phyloP scores from a whole-genome alignment of 2,113 vertebrate species.

The Labeo catla region DNA sequence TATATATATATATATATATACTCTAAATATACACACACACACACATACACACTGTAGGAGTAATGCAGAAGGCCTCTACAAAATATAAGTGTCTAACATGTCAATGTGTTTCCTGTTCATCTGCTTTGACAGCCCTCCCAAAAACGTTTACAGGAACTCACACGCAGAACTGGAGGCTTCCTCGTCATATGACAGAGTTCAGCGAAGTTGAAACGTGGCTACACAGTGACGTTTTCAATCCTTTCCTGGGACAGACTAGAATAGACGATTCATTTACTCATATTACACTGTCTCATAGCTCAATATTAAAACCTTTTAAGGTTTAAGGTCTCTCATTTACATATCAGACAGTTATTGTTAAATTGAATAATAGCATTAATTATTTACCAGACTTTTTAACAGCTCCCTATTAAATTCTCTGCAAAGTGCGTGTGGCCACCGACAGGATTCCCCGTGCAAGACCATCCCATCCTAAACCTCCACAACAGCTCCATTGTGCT shows the following conservation, averaged over 20 bases:
- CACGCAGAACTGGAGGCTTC: constrained; percentile 7
- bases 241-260: background rate
- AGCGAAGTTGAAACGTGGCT: background rate
- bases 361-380: background rate
- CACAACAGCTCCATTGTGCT: constrained; percentile 72
- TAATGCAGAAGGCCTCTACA: constrained; percentile 43
- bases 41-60: background rate
- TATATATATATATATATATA: background rate
- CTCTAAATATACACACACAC: no score
- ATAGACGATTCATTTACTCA: background rate
- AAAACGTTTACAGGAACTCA: constrained; percentile 34
- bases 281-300: background rate
- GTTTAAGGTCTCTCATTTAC: background rate
- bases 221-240: background rate
- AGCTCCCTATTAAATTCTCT: background rate
- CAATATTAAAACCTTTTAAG: background rate
- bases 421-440: background rate
- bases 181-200: constrained; percentile 12
- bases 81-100: constrained; percentile 65
- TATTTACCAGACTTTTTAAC: background rate
- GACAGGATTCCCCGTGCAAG: constrained; percentile 25
- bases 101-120: constrained; percentile 66
- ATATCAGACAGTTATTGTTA: background rate
- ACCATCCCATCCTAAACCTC: constrained; percentile 30
- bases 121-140: constrained; percentile 51